These are phyloP conservation scores for Bucco capensis DNA, from an alignment of 2,113 vertebrate genomes.

Conservation along the genomic window DNA sequence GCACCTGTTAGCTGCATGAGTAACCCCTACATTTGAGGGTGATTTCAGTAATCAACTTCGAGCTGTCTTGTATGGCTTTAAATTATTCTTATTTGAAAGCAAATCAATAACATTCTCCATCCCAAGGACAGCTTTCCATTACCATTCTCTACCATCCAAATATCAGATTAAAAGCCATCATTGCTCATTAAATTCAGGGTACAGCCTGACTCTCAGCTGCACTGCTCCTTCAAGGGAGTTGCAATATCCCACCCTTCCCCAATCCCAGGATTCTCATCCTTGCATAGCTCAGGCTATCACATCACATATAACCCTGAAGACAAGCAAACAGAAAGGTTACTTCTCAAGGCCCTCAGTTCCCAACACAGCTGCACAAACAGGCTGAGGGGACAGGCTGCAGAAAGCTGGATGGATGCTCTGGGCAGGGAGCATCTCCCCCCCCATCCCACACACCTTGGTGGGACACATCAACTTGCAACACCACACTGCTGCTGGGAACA, in stretches of 20 bases:
- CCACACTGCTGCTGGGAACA: neutral
- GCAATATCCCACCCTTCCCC: neutral
- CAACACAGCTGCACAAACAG: neutral
- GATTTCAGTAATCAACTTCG: neutral
- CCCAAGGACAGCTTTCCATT: neutral
- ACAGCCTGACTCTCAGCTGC: neutral
- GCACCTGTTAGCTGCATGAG: neutral
- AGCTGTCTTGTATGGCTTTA: neutral
- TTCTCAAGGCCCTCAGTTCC: neutral
- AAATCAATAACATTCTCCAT: neutral
- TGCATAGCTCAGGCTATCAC: neutral
- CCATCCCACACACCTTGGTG: rapidly evolving
- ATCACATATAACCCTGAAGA: neutral
- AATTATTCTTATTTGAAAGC: neutral
- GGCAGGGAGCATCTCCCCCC: neutral
- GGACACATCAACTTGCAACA: neutral
- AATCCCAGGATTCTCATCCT: neutral
- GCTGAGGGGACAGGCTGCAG: neutral
- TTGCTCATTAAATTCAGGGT: neutral
- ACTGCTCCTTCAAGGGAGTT: neutral
- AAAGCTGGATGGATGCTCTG: neutral
- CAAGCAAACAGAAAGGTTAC: neutral
- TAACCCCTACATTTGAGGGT: neutral
- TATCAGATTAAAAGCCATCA: neutral
- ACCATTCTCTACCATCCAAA: neutral